Evolutionary conservation across 2,113 vertebrate genomes (phyloP), one percentile per base, ranked within the genome.

Genomic region (Micromys minutus): DNA sequence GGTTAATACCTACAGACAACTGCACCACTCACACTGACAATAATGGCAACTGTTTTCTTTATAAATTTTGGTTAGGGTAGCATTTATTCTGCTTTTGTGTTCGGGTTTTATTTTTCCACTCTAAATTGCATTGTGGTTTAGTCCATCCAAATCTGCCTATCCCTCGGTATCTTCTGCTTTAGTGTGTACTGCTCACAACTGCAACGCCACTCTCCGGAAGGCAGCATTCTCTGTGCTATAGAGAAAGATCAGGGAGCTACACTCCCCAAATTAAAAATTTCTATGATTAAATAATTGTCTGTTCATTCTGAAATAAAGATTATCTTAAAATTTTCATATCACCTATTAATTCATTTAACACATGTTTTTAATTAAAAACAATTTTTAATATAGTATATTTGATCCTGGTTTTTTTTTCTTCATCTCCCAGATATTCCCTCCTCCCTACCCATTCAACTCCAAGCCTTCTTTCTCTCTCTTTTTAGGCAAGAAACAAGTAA

Each of bases 101-200:
- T 87, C 36, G 74, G 55, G 84, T 90, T 94, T 87, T 75, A 63
- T 47, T 87, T 95, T 94, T 65, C 52, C 34, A 39, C n/a, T 87
- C 34, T 45, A 55, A 83, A 71, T 77, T 47, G 10, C 36, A 63
- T 61, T 87, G 69, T 89, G 19, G 47, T 34, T 74, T 89, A 55
- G 36, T 24, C 89, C 47, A 52, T 79, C 63, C 31, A 39, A 87
- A 39, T 11, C 2, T 79, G 26, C 42, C 83, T 75, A 61, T 91
- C 36, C 3, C 6, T 75, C 74, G 3, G 4, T 81, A 24, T 47
- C 17, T 61, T 50, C 24, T 84, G 17, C 36, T 65, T 94, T 79
- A 47, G 13, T 83, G 26, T 1, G 45, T 61, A 87, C 63, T 93
- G 94, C 80, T 94, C 90, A 13, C 52, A 63, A 89, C 36, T 42